Evolutionary conservation across 2,797 vertebrate species (phyloP).

Genomic region (Melanotaenia parkinsoni): DNA sequence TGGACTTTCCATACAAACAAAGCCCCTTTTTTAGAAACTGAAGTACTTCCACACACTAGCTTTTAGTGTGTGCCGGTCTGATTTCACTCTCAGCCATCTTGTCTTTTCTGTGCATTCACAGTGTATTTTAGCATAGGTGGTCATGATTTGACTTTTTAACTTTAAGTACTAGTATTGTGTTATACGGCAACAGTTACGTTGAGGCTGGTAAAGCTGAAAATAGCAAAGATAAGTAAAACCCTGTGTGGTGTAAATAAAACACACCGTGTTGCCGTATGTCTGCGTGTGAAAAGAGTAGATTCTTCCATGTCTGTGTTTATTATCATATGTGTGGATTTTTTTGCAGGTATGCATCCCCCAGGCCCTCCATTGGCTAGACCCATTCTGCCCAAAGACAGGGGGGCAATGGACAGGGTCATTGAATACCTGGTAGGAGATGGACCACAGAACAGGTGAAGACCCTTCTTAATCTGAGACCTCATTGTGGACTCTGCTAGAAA

Average conservation of each 20-base stretch:
- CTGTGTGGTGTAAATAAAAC: not conserved
- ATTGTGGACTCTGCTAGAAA: not conserved
- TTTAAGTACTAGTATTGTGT: no score
- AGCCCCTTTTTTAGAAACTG: no score
- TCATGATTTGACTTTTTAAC: no score
- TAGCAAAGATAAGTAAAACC: not conserved
- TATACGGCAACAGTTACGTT: no score
- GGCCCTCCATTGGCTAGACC: constrained; percentile 94
- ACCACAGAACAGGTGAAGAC: constrained; percentile 93
- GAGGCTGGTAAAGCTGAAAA: no score
- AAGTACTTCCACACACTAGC: no score
- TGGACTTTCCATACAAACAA: no score
- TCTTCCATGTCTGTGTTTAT: not conserved
- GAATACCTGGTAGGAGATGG: constrained; percentile 98
- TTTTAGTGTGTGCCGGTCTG: no score
- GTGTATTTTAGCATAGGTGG: not conserved
- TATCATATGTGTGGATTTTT: constrained; percentile 6
- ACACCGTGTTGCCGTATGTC: not conserved
- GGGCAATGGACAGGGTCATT: constrained; percentile 91
- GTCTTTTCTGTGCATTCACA: no score
- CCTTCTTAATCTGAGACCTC: not conserved
- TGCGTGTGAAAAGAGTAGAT: not conserved
- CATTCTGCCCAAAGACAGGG: constrained; percentile 92
- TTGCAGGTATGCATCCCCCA: constrained; percentile 91
- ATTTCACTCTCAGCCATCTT: no score